phyloP scores from a whole-genome alignment of 64 coral and sea anemone genomes.

The Trachythela sp. region DNA sequence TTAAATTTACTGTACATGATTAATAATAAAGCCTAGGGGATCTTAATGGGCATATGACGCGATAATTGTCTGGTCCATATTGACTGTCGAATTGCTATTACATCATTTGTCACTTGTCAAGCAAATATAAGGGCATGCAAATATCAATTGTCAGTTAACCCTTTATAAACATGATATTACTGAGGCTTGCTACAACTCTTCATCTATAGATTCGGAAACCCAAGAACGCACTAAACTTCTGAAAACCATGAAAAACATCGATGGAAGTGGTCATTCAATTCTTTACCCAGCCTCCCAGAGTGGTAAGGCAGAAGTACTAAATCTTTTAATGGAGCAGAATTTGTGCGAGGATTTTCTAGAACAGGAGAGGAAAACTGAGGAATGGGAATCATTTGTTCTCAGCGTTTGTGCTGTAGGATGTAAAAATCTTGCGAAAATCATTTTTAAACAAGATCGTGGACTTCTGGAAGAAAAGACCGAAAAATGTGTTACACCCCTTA shows the following conservation, averaged over 20 bases:
- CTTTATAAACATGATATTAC: too few relatives aligned
- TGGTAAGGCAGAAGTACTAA: neutral
- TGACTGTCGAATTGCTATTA: too few relatives aligned
- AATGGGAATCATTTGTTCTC: neutral
- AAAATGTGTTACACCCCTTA: neutral
- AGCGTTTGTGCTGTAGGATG: neutral
- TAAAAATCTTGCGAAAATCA: neutral
- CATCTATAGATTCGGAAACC: neutral
- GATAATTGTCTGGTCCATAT: too few relatives aligned
- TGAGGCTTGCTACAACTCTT: neutral
- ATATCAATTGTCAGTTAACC: too few relatives aligned
- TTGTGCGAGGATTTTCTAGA: neutral
- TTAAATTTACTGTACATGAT: too few relatives aligned
- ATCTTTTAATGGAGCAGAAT: neutral
- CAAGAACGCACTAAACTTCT: neutral
- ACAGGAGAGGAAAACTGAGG: neutral
- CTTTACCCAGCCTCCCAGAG: too few relatives aligned
- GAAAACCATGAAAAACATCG: too few relatives aligned
- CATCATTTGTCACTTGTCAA: too few relatives aligned
- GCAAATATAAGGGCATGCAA: too few relatives aligned
- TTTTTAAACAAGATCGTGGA: neutral
- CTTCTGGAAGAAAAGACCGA: neutral
- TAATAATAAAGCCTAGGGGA: too few relatives aligned
- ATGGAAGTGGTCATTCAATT: too few relatives aligned
- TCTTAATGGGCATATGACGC: too few relatives aligned